These are phyloP conservation scores for Ophioninae sp. DNA, from an alignment of 2,888 invertebrate genomes.

Conservation along the genomic window DNA sequence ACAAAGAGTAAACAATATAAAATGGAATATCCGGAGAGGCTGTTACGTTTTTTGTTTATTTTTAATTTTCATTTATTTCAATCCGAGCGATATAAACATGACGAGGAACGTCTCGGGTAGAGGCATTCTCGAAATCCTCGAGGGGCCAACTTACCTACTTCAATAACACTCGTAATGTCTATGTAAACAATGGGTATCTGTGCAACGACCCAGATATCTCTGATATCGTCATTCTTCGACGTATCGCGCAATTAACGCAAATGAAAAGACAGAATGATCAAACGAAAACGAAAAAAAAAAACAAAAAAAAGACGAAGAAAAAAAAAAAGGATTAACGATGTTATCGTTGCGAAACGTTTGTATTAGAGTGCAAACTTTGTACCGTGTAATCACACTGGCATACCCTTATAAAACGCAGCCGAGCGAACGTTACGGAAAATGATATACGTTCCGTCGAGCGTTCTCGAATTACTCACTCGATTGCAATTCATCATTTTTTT, in stretches of 20 bases:
- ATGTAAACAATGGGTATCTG: constrained; percentile 12
- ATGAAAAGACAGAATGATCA: not conserved
- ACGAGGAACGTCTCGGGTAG: not conserved
- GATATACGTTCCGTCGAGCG: constrained; percentile 4
- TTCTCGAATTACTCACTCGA: not conserved
- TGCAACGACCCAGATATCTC: constrained; percentile 37
- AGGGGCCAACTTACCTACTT: not conserved
- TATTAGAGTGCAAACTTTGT: constrained; percentile 18
- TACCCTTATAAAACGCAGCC: constrained; percentile 10
- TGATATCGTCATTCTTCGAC: constrained; percentile 14
- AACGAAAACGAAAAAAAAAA: not conserved
- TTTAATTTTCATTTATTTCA: not conserved
- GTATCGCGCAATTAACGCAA: constrained; percentile 24
- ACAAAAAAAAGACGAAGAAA: too few species aligned
- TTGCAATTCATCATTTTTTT: not conserved
- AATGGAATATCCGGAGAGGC: constrained; percentile 5
- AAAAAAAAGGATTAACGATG: not conserved
- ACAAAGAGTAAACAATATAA: constrained; percentile 3
- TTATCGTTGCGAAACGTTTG: constrained; percentile 26
- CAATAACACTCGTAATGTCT: constrained; percentile 24
- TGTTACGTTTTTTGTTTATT: not conserved
- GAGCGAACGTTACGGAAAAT: constrained; percentile 16
- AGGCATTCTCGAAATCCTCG: constrained; percentile 7
- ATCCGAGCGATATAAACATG: constrained; percentile 11
- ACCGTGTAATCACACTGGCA: not conserved